A percentile compares a stretch with the other conserved stretches of the same genome.
Evolutionary conservation across 2,888 invertebrate genomes (phyloP).

Genomic region (Digitonthophagus gazella): DNA sequence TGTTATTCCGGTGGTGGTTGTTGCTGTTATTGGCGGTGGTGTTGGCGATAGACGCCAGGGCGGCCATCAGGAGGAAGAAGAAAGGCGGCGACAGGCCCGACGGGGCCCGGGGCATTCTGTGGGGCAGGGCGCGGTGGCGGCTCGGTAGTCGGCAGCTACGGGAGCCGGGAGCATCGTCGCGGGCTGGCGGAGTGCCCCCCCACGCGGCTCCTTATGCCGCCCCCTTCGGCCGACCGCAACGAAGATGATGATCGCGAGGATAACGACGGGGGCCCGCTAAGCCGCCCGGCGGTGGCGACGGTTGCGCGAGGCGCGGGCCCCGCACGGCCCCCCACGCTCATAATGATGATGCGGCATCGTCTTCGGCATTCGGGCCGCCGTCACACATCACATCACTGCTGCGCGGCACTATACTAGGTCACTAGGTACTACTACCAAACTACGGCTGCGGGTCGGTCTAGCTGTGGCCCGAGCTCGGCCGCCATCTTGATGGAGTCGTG

Average conservation of each 20-base stretch:
- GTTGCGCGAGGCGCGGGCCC: slow-evolving; percentile 41
- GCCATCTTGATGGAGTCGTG: slow-evolving; percentile 52
- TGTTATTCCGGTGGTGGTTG: slow-evolving; percentile 24
- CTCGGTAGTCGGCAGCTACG: slow-evolving; percentile 57
- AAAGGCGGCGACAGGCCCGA: slow-evolving; percentile 40
- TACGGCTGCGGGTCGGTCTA: slow-evolving; percentile 3
- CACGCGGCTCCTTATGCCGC: slow-evolving; percentile 53
- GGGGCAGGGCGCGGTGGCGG: slow-evolving; percentile 55
- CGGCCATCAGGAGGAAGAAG: slow-evolving; percentile 43
- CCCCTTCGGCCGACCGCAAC: slow-evolving; percentile 47
- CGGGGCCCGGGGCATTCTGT: slow-evolving; percentile 53
- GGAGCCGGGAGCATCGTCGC: slow-evolving; percentile 62
- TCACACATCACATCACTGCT: slow-evolving; percentile 36
- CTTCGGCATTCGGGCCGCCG: slow-evolving; percentile 34
- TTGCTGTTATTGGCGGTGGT: slow-evolving; percentile 31
- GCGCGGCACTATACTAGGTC: slow-evolving; percentile 33
- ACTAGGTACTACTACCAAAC: slow-evolving; percentile 25
- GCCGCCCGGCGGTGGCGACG: slow-evolving; percentile 49
- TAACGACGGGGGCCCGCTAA: slow-evolving; percentile 57
- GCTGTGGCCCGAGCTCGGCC: slow-evolving; percentile 47
- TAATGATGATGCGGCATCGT: slow-evolving; percentile 45
- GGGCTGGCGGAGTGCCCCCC: slow-evolving; percentile 65
- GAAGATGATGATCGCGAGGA: background rate
- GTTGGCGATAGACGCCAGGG: slow-evolving; percentile 45
- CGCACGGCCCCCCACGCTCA: slow-evolving; percentile 44